A percentile compares a stretch with the other conserved stretches of the same genome.
phyloP scores from a whole-genome alignment of 2,113 vertebrate genomes.

The Lophius piscatorius region DNA sequence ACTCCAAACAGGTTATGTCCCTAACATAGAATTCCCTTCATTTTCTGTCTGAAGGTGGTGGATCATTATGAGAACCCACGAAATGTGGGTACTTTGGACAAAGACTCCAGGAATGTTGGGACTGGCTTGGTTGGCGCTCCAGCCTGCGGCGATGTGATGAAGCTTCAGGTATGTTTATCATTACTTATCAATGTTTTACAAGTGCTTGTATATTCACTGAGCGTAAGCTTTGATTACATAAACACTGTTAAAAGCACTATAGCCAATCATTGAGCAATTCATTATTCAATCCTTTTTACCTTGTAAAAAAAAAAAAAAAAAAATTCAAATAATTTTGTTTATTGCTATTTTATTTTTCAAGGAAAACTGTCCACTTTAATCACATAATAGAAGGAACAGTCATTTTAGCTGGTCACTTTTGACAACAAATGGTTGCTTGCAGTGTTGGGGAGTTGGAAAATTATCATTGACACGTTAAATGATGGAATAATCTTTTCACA shows the following conservation, averaged over 20 bases:
- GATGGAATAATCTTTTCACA: background rate
- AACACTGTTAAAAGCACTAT: background rate
- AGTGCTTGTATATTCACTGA: background rate
- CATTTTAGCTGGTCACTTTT: background rate
- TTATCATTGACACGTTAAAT: background rate
- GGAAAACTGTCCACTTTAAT: background rate
- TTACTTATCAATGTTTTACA: background rate
- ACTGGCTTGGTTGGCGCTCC: conserved; percentile 96
- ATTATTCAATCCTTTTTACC: too few species aligned
- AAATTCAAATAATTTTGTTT: background rate
- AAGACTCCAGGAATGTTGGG: conserved; percentile 90
- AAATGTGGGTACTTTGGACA: conserved; percentile 93
- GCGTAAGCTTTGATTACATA: background rate
- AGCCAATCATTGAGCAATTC: background rate
- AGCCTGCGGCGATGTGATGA: conserved; percentile 98
- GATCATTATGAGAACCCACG: conserved; percentile 98
- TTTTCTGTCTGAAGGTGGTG: conserved; percentile 84
- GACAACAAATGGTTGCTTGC: too few species aligned
- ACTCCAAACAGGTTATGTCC: too few species aligned
- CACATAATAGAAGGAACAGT: background rate
- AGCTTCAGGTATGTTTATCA: conserved; percentile 86
- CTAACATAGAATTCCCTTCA: background rate
- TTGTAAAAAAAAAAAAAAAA: too few species aligned
- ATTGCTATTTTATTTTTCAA: background rate
- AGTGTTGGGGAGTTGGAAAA: background rate